A percentile compares a stretch with the other conserved stretches of the same genome.
phyloP scores from a whole-genome alignment of 2,888 invertebrate genomes.

The Allygus modestus region DNA sequence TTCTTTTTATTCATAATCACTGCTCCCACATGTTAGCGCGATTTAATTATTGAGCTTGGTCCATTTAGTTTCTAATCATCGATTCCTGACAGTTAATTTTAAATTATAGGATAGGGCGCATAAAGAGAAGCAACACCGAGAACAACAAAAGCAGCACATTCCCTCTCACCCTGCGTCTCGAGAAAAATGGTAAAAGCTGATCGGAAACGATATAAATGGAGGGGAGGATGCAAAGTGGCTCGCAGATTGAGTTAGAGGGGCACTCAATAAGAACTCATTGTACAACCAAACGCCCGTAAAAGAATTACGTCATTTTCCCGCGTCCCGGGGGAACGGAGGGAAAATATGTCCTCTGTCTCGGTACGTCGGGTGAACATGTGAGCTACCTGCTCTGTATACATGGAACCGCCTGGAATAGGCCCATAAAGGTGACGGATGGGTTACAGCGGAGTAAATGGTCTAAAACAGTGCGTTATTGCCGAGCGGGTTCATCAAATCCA shows the following conservation, averaged over 20 bases:
- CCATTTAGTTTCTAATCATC: no score
- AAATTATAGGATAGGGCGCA: no score
- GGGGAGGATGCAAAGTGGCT: slow-evolving; percentile 56
- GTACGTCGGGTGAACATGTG: not conserved
- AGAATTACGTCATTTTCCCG: slow-evolving; percentile 62
- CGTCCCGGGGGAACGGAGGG: slow-evolving; percentile 1
- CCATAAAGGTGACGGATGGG: slow-evolving; percentile 14
- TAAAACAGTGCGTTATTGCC: not conserved
- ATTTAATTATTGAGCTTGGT: no score
- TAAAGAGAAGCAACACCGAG: no score
- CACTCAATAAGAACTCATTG: slow-evolving; percentile 64
- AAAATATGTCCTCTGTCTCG: slow-evolving; percentile 20
- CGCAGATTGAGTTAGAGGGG: slow-evolving; percentile 61
- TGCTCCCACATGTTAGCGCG: no score
- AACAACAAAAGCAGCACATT: not conserved
- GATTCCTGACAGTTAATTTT: no score
- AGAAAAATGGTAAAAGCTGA: slow-evolving; percentile 41
- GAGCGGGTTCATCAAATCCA: not conserved
- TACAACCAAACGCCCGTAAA: slow-evolving; percentile 60
- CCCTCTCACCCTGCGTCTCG: not conserved
- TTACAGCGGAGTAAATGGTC: not conserved
- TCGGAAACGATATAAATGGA: slow-evolving; percentile 54
- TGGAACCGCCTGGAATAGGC: not conserved
- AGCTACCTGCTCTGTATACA: slow-evolving; percentile 35
- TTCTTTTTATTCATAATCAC: no score